Evolutionary conservation across 2,113 vertebrate species (phyloP), one percentile per base, ranked within the genome.

Genomic region (Myodes glareolus): DNA sequence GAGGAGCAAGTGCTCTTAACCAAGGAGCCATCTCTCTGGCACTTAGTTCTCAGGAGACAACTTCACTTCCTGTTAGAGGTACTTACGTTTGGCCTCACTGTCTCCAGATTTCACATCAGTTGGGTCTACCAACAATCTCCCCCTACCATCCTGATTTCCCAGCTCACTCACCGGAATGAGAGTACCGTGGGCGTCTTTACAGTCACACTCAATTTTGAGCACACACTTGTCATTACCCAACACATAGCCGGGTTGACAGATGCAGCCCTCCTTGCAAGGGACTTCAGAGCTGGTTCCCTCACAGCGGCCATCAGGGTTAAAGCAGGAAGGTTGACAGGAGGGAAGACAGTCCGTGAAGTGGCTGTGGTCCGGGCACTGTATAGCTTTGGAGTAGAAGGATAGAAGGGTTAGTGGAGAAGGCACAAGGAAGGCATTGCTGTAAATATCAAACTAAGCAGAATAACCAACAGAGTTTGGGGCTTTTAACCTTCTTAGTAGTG

Each of bases 281-380:
- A 21, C 63, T 50, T 70, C n/a, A 50, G 45, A 6, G 4, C 2
- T 23, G 50, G 33, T 2, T 5, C 97, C 97, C 65, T 97, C 97
- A 94, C 99, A 99, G 98, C 36, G 95, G 42, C 98, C 47, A 23
- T 77, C 76, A 36, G 98, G 98, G 97, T 99, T 98, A 0, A 97
- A 96, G 95, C 99, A 99, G 61, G 99, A 99, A 1, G 99, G 98
- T 0, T 98, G 98, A 95, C 99, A 99, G 11, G 99, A 85, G 0
- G 98, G 50, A 0, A 98, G 98, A 86, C 99, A 99, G 90, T 98
- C 94, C 0, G 98, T 99, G 95, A 99, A 99, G 96, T 98, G 98
- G 97, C 99, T 99, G 97, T 99, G 97, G 0, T 96, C 50, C 0
- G 97, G 97, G 92, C 99, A 99, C 0, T 99, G 98, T 85, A 99